These are phyloP conservation scores for Panurus biarmicus DNA, from an alignment of 2,113 vertebrate genomes.

Conservation along the genomic window DNA sequence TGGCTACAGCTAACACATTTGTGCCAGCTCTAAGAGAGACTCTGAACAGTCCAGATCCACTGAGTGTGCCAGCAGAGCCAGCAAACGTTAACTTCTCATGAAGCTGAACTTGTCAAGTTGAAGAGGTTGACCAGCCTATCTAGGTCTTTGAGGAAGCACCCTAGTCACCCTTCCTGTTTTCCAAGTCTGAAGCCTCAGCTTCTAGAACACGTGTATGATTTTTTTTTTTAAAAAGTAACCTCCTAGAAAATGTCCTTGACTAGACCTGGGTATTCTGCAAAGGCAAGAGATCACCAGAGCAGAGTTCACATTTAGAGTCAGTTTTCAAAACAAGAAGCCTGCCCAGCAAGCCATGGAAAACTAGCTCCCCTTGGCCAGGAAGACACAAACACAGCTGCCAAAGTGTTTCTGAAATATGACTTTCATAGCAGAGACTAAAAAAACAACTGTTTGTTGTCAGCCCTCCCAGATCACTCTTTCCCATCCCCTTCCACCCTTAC, in stretches of 20 bases:
- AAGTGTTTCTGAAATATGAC: background rate
- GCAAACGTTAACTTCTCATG: background rate
- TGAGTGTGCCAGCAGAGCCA: background rate
- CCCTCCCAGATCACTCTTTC: background rate
- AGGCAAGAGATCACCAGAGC: background rate
- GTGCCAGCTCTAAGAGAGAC: background rate
- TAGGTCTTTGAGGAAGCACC: background rate
- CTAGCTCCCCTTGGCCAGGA: background rate
- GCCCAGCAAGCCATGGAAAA: background rate
- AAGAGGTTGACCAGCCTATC: background rate
- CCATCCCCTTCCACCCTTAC: background rate
- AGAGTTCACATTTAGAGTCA: background rate
- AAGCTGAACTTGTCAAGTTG: background rate
- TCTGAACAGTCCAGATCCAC: background rate
- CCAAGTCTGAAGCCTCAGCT: background rate
- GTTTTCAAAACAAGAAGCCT: conserved; percentile 2
- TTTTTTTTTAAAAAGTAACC: background rate
- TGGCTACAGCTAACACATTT: accelerated
- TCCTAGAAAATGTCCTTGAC: background rate
- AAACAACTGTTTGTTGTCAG: background rate
- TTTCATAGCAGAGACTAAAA: background rate
- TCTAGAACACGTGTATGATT: background rate
- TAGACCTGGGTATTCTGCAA: background rate
- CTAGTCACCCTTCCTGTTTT: background rate
- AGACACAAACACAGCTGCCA: background rate